Conservation (phyloP, 2,888 invertebrate genomes). For the Camptogramma bilineatum region DNA sequence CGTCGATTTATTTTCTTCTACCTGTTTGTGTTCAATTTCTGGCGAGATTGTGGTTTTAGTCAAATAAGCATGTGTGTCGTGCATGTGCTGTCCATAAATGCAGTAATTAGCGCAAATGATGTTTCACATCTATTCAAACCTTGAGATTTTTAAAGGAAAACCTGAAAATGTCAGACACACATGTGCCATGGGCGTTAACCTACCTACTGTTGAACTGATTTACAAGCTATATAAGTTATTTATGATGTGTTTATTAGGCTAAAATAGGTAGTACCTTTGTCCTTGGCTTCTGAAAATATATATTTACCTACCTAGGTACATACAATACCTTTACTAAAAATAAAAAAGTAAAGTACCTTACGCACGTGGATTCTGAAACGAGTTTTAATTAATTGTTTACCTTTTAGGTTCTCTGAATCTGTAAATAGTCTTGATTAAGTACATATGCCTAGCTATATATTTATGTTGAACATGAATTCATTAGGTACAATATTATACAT, state of each 20-base stretch:
- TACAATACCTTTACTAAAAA: too few relatives aligned
- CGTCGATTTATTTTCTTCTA: neutral
- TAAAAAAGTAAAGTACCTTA: neutral
- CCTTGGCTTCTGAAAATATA: too few relatives aligned
- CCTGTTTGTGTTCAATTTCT: neutral
- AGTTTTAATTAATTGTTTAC: neutral
- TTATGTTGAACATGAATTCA: too few relatives aligned
- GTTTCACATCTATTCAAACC: conserved; percentile 2
- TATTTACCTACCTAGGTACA: too few relatives aligned
- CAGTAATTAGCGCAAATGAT: neutral
- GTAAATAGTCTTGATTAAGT: neutral
- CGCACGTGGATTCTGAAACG: neutral
- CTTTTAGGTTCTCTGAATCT: too few relatives aligned
- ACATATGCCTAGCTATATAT: conserved; percentile 1
- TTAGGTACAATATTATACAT: too few relatives aligned
- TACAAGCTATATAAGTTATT: neutral
- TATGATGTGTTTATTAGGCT: neutral
- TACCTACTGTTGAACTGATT: neutral
- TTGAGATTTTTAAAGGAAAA: neutral
- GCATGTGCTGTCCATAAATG: neutral
- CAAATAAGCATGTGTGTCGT: neutral
- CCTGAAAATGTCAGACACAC: conserved; percentile 9
- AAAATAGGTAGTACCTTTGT: too few relatives aligned
- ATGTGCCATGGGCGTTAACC: conserved; percentile 4
- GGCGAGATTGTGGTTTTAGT: neutral